Conservation (phyloP, 2,113 vertebrate genomes). For the Catharus minimus region DNA sequence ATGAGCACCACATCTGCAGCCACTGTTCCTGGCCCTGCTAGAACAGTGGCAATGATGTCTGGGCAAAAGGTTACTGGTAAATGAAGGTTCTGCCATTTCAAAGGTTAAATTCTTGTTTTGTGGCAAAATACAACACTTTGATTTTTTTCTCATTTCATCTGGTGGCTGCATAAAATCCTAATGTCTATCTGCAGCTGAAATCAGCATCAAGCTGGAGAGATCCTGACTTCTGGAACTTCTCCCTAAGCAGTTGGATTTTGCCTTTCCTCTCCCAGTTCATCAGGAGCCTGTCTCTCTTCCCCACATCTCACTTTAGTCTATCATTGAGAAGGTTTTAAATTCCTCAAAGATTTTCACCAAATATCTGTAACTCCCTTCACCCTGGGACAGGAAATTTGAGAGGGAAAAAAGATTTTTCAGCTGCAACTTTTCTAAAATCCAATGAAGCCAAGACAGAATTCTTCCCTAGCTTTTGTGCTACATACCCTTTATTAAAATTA, state of each 20-base stretch:
- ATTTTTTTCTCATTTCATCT: not conserved
- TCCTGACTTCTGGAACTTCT: not conserved
- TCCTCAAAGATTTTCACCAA: not conserved
- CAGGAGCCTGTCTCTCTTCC: not conserved
- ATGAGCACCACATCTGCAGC: not conserved
- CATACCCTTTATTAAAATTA: not conserved
- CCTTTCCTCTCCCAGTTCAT: not conserved
- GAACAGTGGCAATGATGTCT: rapidly evolving
- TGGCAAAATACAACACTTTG: not conserved
- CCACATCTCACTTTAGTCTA: not conserved
- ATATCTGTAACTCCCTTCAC: not conserved
- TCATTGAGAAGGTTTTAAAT: not conserved
- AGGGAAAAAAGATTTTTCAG: not conserved
- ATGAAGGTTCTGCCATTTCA: not conserved
- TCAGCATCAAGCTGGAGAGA: not conserved
- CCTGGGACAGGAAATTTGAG: not conserved
- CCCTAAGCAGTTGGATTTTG: not conserved
- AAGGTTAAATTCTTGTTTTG: not conserved
- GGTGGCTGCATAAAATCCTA: not conserved
- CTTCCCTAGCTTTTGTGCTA: not conserved
- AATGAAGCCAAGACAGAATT: not conserved
- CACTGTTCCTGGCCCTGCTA: not conserved
- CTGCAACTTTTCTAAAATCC: not conserved
- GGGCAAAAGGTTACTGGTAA: not conserved
- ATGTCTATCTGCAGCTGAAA: not conserved